Evolutionary conservation across 1,140 invertebrate species (phyloP).

Genomic region (Campodea augens): DNA sequence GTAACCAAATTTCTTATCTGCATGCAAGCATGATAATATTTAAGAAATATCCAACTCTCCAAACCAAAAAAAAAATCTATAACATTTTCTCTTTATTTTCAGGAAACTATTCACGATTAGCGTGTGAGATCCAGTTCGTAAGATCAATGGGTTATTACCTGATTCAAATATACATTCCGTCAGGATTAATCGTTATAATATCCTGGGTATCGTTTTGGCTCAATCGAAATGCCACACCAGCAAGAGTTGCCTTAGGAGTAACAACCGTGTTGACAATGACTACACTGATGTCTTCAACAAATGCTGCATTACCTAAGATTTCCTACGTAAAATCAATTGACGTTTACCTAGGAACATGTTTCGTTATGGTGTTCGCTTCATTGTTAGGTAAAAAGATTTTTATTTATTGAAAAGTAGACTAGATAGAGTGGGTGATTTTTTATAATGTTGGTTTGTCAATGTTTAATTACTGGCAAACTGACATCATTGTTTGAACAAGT

Average conservation of each 20-base stretch:
- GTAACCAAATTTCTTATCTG: too few species aligned
- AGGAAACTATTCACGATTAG: constrained; percentile 96
- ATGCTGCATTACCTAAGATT: constrained; percentile 92
- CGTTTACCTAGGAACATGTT: constrained; percentile 92
- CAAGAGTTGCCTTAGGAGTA: constrained; percentile 85
- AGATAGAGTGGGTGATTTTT: background rate
- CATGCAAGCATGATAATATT: too few species aligned
- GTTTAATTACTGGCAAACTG: too few species aligned
- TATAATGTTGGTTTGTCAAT: too few species aligned
- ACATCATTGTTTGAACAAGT: background rate
- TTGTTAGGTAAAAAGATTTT: constrained; percentile 53
- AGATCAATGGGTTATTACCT: constrained; percentile 97
- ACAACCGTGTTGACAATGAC: constrained; percentile 98
- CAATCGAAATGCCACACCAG: constrained; percentile 87
- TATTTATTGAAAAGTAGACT: too few species aligned
- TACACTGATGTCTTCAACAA: constrained; percentile 95
- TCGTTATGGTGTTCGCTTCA: constrained; percentile 94
- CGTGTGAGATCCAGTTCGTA: constrained; percentile 93
- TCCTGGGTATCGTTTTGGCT: constrained; percentile 96
- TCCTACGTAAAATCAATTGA: constrained; percentile 97
- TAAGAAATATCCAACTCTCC: too few species aligned
- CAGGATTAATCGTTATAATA: constrained; percentile 95
- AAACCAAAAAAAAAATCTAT: too few species aligned
- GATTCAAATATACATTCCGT: constrained; percentile 98
- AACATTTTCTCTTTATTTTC: too few species aligned